These are phyloP conservation scores for Heliconius nattereri DNA, from an alignment of 1,140 invertebrate genomes.

Conservation along the genomic window DNA sequence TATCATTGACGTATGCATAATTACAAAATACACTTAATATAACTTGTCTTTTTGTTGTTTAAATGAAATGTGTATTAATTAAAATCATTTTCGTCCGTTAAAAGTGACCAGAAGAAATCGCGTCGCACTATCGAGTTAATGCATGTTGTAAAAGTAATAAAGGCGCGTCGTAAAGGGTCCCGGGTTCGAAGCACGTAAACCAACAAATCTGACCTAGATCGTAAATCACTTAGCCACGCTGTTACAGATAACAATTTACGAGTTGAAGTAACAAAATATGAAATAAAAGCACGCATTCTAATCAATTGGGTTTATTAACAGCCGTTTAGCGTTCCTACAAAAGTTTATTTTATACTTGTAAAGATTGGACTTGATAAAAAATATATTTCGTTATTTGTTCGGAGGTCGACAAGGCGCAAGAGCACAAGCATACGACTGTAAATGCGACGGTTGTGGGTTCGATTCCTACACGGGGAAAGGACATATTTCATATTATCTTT, in stretches of 20 bases:
- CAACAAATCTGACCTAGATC: conserved; percentile 79
- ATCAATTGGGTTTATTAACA: conserved; percentile 38
- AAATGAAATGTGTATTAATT: conserved; percentile 14
- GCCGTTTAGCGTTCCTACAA: conserved; percentile 14
- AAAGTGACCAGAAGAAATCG: conserved; percentile 25
- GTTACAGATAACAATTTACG: conserved; percentile 75
- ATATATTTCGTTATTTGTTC: neutral
- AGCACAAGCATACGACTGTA: too few relatives aligned
- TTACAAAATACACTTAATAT: neutral
- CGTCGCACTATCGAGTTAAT: conserved; percentile 39
- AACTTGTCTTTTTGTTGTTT: neutral
- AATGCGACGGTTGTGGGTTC: too few relatives aligned
- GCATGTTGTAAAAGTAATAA: conserved; percentile 69
- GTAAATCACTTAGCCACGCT: conserved; percentile 79
- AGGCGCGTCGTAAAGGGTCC: conserved; percentile 60
- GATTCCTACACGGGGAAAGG: too few relatives aligned
- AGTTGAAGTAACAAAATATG: conserved; percentile 71
- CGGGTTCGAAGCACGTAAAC: conserved; percentile 74
- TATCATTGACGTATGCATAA: neutral
- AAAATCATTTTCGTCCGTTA: conserved; percentile 19
- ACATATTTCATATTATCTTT: too few relatives aligned
- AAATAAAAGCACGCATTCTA: conserved; percentile 57
- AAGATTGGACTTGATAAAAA: neutral
- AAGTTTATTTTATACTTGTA: conserved; percentile 17
- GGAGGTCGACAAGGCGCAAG: too few relatives aligned